These are phyloP conservation scores for Blastobasis adustella DNA, from an alignment of 2,888 invertebrate species.

Conservation along the genomic window DNA sequence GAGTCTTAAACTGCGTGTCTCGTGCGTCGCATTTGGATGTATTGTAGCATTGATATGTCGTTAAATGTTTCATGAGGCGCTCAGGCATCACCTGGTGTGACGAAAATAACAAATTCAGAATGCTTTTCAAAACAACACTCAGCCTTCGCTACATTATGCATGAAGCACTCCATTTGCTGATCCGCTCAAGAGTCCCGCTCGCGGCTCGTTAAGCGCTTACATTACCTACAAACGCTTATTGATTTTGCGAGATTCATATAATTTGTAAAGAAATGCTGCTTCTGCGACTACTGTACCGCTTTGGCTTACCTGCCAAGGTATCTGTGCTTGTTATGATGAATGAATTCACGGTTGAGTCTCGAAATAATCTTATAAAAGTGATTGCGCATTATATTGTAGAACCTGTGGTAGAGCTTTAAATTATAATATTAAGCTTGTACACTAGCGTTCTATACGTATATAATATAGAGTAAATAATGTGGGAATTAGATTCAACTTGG, in stretches of 20 bases:
- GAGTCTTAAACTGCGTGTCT: no score
- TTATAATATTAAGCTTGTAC: no score
- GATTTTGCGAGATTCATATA: slow-evolving; percentile 65
- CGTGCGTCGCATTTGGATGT: no score
- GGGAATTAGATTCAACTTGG: no score
- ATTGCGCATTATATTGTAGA: no score
- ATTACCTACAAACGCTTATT: slow-evolving; percentile 72
- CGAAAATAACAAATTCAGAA: slow-evolving; percentile 72
- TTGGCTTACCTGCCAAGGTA: not conserved
- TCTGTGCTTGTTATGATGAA: no score
- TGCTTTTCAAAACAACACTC: slow-evolving; percentile 74
- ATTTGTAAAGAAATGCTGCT: slow-evolving; percentile 32
- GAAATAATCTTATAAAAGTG: no score
- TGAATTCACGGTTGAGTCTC: no score
- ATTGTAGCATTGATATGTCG: slow-evolving; percentile 46
- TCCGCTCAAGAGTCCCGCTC: slow-evolving; percentile 71
- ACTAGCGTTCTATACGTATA: no score
- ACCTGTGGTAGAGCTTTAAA: no score
- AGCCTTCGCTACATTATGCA: slow-evolving; percentile 70
- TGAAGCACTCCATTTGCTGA: slow-evolving; percentile 74
- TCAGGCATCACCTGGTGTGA: slow-evolving; percentile 68
- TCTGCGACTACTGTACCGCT: not conserved
- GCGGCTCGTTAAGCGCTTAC: slow-evolving; percentile 73
- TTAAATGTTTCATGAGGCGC: slow-evolving; percentile 68
- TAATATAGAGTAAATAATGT: no score